These are phyloP conservation scores for Xestia ashworthii DNA, from an alignment of 2,888 invertebrate species.

Conservation along the genomic window DNA sequence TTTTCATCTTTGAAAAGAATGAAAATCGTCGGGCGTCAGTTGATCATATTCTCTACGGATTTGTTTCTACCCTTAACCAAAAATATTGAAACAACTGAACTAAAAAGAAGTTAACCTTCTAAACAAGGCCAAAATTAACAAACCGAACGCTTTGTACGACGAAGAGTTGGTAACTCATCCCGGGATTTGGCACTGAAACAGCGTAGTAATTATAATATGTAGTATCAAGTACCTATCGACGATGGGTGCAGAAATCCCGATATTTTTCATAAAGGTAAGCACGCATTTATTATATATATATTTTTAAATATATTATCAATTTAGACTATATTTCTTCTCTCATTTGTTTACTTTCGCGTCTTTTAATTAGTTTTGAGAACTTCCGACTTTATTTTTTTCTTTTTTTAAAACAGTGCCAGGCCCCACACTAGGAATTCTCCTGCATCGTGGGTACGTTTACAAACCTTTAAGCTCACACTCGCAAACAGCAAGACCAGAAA, in stretches of 20 bases:
- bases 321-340: slow-evolving; percentile 16
- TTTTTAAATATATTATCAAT: not conserved
- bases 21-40: not conserved
- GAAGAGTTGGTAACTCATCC: slow-evolving; percentile 2
- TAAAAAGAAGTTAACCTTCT: slow-evolving; percentile 4
- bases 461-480: too few relatives aligned
- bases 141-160: slow-evolving; percentile 7
- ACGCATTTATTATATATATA: slow-evolving; percentile 25
- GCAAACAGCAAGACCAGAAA: too few relatives aligned
- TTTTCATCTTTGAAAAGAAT: not conserved
- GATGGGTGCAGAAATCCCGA: not conserved
- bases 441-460: too few relatives aligned
- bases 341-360: not conserved
- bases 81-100: not conserved
- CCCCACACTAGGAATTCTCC: too few relatives aligned
- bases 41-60: not conserved
- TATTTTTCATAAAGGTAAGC: slow-evolving; percentile 1
- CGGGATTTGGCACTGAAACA: slow-evolving; percentile 30
- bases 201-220: slow-evolving; percentile 36
- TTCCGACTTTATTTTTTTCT: too few relatives aligned
- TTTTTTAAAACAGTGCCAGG: too few relatives aligned
- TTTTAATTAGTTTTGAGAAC: slow-evolving; percentile 8
- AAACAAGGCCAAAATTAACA: slow-evolving; percentile 6
- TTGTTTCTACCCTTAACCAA: not conserved
- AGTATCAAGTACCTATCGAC: slow-evolving; percentile 10